Evolutionary conservation across 1,140 invertebrate genomes (phyloP).

Genomic region (Vollenhovia emeryi): DNA sequence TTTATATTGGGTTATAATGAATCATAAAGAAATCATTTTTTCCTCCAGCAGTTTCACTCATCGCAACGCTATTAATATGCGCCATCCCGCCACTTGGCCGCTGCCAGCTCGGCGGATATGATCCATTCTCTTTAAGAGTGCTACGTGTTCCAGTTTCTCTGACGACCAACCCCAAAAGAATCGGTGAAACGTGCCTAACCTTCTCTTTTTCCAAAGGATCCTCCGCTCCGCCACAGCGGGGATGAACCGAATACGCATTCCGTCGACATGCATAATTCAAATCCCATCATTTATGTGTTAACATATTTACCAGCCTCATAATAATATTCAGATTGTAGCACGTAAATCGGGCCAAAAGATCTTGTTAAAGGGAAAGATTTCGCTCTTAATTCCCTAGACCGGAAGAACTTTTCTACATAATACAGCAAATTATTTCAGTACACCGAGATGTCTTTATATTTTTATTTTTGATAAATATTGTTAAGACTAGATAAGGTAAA

Average conservation of each 20-base stretch:
- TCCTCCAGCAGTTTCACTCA: slow-evolving; percentile 16
- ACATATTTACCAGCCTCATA: slow-evolving; percentile 23
- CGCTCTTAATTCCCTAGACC: neutral
- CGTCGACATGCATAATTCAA: slow-evolving; percentile 39
- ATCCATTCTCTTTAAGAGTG: slow-evolving; percentile 57
- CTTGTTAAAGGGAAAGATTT: neutral
- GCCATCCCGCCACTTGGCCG: slow-evolving; percentile 16
- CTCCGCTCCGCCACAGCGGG: neutral
- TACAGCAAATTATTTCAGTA: neutral
- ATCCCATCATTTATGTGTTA: slow-evolving; percentile 30
- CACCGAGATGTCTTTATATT: neutral
- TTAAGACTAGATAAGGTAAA: neutral
- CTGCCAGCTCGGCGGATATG: slow-evolving; percentile 41
- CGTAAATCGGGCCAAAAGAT: neutral
- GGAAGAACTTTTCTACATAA: neutral
- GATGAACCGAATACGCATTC: neutral
- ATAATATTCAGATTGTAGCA: slow-evolving; percentile 28
- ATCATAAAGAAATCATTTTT: neutral
- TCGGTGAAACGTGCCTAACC: slow-evolving; percentile 58
- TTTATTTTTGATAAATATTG: neutral
- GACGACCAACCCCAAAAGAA: slow-evolving; percentile 49
- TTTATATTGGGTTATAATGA: neutral
- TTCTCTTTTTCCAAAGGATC: slow-evolving; percentile 35
- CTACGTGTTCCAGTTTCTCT: slow-evolving; percentile 53
- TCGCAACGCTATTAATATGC: slow-evolving; percentile 29